phyloP scores from a whole-genome alignment of 1,140 invertebrate species.

The Zaprionus capensis region DNA sequence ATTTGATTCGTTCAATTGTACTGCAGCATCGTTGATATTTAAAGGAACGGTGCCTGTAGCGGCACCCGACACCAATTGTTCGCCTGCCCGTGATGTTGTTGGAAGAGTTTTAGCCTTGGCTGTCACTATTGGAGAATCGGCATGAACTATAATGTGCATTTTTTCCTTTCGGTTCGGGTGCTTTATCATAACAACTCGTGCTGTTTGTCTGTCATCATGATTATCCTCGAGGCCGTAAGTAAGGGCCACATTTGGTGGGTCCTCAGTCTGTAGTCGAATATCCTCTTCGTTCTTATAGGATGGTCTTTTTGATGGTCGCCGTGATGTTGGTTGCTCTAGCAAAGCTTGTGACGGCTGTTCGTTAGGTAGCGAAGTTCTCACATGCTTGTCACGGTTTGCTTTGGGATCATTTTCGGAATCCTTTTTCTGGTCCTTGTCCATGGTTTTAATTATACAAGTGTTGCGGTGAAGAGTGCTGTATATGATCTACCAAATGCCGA shows the following conservation, averaged over 20 bases:
- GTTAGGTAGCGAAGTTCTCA: neutral
- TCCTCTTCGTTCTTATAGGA: neutral
- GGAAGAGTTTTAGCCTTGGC: neutral
- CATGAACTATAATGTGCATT: neutral
- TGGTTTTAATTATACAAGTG: conserved; percentile 7
- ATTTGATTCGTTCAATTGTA: too few relatives aligned
- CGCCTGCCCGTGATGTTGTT: too few relatives aligned
- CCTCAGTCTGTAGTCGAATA: neutral
- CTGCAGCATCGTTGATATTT: too few relatives aligned
- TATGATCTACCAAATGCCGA: conserved; percentile 30
- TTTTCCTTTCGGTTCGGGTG: neutral
- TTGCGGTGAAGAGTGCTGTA: neutral
- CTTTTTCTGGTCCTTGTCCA: conserved; percentile 29
- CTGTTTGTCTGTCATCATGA: neutral
- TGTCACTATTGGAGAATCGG: neutral
- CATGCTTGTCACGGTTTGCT: neutral
- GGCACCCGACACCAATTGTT: too few relatives aligned
- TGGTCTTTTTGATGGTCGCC: neutral
- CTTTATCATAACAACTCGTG: neutral
- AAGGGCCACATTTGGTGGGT: conserved; percentile 24
- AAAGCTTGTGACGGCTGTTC: neutral
- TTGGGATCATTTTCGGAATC: too few relatives aligned
- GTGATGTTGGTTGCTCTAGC: neutral
- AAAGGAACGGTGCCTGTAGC: too few relatives aligned
- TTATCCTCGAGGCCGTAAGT: conserved; percentile 29